These are phyloP conservation scores for Psilopsiagon aymara DNA, from an alignment of 2,113 vertebrate genomes.

Conservation along the genomic window DNA sequence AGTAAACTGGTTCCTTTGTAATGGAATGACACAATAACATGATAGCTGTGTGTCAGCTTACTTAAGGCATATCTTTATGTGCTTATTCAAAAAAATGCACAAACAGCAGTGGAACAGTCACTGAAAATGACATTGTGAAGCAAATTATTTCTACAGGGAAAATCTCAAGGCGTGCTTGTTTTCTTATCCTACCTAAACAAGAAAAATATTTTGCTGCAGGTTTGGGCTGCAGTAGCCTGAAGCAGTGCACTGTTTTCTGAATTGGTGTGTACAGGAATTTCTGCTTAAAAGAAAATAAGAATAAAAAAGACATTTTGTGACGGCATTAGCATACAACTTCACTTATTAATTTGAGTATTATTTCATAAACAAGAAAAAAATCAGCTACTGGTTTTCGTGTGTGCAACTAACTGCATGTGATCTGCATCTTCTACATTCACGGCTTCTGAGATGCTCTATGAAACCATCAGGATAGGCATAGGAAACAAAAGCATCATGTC, in stretches of 20 bases:
- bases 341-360: neutral
- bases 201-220: neutral
- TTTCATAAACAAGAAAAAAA: neutral
- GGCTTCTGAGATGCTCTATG: neutral
- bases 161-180: neutral
- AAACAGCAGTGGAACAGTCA: neutral
- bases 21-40: neutral
- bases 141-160: constrained; percentile 4
- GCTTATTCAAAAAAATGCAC: neutral
- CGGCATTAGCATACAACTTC: neutral
- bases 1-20: neutral
- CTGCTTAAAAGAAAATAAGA: neutral
- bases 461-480: neutral
- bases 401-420: neutral
- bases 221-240: neutral
- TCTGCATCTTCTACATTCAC: neutral
- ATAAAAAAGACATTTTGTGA: neutral
- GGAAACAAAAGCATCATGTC: neutral
- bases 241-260: neutral
- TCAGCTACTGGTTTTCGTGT: neutral
- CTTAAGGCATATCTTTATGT: neutral
- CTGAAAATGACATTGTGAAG: neutral
- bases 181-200: neutral
- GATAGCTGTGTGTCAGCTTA: neutral
- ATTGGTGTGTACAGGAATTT: neutral